These are phyloP conservation scores for Oryzias javanicus DNA, from an alignment of 2,113 vertebrate genomes.

Conservation along the genomic window DNA sequence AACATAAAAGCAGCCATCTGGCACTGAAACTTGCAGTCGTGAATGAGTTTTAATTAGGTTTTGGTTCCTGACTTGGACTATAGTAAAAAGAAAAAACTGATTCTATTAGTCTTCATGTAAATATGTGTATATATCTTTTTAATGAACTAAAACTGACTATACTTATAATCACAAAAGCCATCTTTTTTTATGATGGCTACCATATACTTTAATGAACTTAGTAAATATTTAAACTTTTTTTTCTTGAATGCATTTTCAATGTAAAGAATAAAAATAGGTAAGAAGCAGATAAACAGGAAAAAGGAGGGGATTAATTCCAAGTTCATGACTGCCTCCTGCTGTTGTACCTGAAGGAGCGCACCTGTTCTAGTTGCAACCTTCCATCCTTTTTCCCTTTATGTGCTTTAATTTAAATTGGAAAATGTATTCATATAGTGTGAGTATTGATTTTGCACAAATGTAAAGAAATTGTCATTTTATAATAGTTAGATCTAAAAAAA, in stretches of 20 bases:
- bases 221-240: not conserved
- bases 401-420: no score
- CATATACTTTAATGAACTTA: not conserved
- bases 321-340: conserved; percentile 49
- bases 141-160: no score
- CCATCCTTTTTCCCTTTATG: no score
- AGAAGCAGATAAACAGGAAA: not conserved
- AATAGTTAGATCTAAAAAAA: no score
- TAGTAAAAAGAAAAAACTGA: conserved; percentile 14
- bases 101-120: conserved; percentile 2
- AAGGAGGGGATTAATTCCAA: conserved; percentile 2
- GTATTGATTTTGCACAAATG: no score
- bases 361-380: not conserved
- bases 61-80: conserved; percentile 10
- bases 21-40: conserved; percentile 36
- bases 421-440: no score
- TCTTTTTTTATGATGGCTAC: not conserved
- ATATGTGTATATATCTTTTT: no score
- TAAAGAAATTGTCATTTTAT: no score
- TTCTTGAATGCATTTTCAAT: not conserved
- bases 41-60: conserved; percentile 33
- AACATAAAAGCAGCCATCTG: conserved; percentile 56
- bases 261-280: not conserved
- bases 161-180: not conserved
- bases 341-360: conserved; percentile 33